Evolutionary conservation across 2,797 vertebrate species (phyloP).

Genomic region (Thunnus albacares): DNA sequence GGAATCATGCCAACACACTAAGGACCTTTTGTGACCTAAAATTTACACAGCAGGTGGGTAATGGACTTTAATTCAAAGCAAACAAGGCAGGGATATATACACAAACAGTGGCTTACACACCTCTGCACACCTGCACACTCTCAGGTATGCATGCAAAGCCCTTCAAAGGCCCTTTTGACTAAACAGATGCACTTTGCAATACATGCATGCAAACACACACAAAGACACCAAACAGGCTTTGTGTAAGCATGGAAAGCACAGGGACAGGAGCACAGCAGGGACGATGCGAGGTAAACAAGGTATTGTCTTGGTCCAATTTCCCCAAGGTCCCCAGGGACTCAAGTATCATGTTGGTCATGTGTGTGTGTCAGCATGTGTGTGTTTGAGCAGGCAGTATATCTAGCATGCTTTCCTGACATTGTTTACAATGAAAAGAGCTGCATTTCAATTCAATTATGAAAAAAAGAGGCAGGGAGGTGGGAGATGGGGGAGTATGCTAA

Average conservation of each 20-base stretch:
- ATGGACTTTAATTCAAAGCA: conserved; percentile 57
- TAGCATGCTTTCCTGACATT: conserved; percentile 73
- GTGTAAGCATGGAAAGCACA: conserved; percentile 22
- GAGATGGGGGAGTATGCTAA: conserved; percentile 64
- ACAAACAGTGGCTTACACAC: conserved; percentile 50
- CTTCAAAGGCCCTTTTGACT: conserved; percentile 65
- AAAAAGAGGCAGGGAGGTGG: conserved; percentile 45
- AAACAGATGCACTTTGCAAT: conserved; percentile 36
- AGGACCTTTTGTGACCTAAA: conserved; percentile 71
- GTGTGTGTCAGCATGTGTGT: conserved; percentile 11
- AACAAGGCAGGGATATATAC: conserved; percentile 52
- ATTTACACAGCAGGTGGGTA: conserved; percentile 70
- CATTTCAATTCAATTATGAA: conserved; percentile 67
- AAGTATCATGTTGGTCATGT: conserved; percentile 34
- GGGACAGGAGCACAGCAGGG: conserved; percentile 44
- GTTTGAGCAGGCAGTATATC: conserved; percentile 39
- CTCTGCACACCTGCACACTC: conserved; percentile 64
- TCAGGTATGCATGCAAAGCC: conserved; percentile 59
- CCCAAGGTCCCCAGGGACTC: conserved; percentile 41
- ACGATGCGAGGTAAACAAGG: conserved; percentile 59
- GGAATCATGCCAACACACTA: conserved; percentile 45
- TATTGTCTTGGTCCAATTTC: conserved; percentile 69
- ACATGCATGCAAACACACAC: conserved; percentile 42
- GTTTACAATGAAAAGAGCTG: conserved; percentile 71
- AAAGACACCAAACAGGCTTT: conserved; percentile 39